These are phyloP conservation scores for Pocillopora verrucosa DNA, from an alignment of 64 coral and sea anemone species.

Conservation along the genomic window DNA sequence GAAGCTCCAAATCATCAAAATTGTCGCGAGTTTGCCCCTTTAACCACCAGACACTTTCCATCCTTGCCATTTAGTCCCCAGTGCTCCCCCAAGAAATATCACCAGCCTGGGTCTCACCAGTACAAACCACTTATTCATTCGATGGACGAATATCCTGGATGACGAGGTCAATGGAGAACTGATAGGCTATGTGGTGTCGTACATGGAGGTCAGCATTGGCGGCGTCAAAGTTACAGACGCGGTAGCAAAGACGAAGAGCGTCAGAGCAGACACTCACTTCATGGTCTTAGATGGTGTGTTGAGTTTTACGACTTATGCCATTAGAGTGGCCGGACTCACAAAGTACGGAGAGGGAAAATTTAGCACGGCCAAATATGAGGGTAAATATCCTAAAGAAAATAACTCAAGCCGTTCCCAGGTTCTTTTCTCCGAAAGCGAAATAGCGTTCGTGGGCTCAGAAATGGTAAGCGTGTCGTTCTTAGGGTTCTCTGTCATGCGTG, in stretches of 20 bases:
- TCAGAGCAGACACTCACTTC: not conserved
- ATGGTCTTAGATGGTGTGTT: not conserved
- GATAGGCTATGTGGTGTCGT: not conserved
- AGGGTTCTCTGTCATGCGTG: too few relatives aligned
- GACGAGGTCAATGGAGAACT: not conserved
- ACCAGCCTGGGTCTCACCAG: not conserved
- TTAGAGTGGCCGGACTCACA: slow-evolving; percentile 11
- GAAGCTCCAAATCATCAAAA: not conserved
- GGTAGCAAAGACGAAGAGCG: not conserved
- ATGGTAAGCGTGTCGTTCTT: too few relatives aligned
- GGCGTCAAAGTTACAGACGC: not conserved
- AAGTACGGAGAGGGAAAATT: not conserved
- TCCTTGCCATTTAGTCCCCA: not conserved
- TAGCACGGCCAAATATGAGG: not conserved
- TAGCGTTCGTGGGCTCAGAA: too few relatives aligned
- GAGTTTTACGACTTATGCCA: slow-evolving; percentile 33
- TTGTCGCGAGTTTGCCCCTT: too few relatives aligned
- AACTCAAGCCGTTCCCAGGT: too few relatives aligned
- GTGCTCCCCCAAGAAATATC: not conserved
- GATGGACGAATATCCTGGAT: not conserved
- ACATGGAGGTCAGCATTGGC: not conserved
- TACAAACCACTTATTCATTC: not conserved
- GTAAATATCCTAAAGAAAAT: not conserved
- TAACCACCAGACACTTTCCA: not conserved
- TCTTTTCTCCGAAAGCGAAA: too few relatives aligned